These are phyloP conservation scores for Tanaodytes sp. DNA, from an alignment of 2,888 invertebrate genomes.

Conservation along the genomic window DNA sequence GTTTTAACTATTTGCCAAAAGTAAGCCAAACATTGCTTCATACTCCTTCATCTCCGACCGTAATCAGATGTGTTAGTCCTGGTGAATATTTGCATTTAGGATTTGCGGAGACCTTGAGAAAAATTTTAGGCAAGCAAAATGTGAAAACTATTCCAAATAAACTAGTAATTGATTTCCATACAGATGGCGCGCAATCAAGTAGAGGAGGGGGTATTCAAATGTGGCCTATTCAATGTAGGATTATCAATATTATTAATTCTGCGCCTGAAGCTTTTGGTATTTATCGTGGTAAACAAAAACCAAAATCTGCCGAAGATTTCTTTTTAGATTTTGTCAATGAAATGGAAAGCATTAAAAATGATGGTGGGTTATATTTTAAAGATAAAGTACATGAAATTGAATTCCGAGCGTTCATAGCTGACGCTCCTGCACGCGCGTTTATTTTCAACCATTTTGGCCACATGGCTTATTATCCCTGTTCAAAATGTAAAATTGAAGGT, in stretches of 20 bases:
- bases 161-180: not conserved
- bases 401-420: not conserved
- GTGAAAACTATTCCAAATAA: not conserved
- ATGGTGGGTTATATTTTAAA: not conserved
- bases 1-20: no score
- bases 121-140: not conserved
- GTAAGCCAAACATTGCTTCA: no score
- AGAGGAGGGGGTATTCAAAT: not conserved
- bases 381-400: not conserved
- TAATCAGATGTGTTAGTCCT: no score
- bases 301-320: not conserved
- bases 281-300: not conserved
- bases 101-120: not conserved
- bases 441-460: not conserved
- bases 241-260: not conserved
- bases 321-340: not conserved
- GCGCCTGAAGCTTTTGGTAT: not conserved
- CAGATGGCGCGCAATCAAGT: not conserved
- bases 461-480: not conserved
- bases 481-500: not conserved
- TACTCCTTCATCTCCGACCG: no score
- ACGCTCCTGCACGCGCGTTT: not conserved
- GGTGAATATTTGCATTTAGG: not conserved
- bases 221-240: not conserved
- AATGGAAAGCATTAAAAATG: not conserved